Evolutionary conservation across 2,888 invertebrate species (phyloP), one percentile per base, ranked within the genome.

Genomic region (Cosmorhoe ocellata): DNA sequence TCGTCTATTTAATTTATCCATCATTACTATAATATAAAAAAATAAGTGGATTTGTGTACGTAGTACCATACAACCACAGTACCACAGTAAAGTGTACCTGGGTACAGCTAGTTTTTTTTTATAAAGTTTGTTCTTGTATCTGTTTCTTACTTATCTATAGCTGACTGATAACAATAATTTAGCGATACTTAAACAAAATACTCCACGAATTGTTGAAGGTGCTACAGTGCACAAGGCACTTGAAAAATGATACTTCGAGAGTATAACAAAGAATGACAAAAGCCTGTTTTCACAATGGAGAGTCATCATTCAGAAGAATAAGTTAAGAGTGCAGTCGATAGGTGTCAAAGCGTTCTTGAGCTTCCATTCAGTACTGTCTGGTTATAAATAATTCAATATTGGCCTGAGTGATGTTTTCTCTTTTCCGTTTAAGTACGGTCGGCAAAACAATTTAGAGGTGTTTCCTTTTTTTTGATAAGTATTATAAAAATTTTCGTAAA

Each of bases 311-410:
- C 88, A 87, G 72, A 79, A 82, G 74, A 79, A 72, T 79, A 81
- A 84, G 84, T 79, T 3, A 81, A 67, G 71, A 61, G 63, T 83
- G 83, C 83, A 82, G 81, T 84, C 86, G 87, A 87, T 87, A 72
- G 79, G 80, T 84, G 85, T 85, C 87, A 84, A 79, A 83, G 83
- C 76, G 67, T 67, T 71, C 66, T 67, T 74, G 74, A 69, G 73
- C 73, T 71, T 64, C 79, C 67, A 83, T 86, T 87, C 80, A 86
- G 71, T 71, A 67, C 69, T 58, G 72, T 63, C 76, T 81, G 74
- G 81, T 81, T 81, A 83, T 84, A 81, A 84, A 88, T 85, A 83
- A 86, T 86, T 87, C 83, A 85, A 81, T 81, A 84, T 80, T 76
- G 73, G 71, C 66, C 58, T 64, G 66, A 72, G 64, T 67, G 71